phyloP scores from a whole-genome alignment of 2,113 vertebrate genomes.

The Microcebus ravelobensis region DNA sequence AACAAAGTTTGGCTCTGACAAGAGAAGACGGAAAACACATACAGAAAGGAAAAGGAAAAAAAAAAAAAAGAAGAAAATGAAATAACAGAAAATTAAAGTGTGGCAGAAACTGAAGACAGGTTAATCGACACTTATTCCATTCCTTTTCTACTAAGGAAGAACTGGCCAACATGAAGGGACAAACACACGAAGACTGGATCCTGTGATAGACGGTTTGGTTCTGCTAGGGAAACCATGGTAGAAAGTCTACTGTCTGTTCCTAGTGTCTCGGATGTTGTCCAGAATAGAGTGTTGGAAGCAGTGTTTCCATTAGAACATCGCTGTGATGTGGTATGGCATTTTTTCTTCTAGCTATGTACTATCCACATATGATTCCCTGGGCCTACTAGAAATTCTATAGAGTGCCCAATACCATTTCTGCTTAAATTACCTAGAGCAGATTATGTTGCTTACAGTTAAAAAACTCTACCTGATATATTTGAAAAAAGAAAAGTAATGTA shows the following conservation, averaged over 20 bases:
- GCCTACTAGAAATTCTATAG: background rate
- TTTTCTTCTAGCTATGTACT: background rate
- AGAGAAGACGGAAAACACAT: background rate
- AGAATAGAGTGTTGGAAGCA: background rate
- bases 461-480: background rate
- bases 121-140: background rate
- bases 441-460: background rate
- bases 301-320: background rate
- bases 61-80: background rate
- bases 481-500: background rate
- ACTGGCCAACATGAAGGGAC: no score
- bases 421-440: background rate
- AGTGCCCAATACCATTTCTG: background rate
- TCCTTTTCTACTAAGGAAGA: background rate
- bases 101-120: background rate
- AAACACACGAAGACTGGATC: background rate
- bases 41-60: background rate
- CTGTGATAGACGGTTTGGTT: background rate
- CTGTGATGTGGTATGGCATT: no score
- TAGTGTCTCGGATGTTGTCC: background rate
- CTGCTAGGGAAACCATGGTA: background rate
- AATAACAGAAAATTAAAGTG: background rate
- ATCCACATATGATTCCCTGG: background rate
- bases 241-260: background rate
- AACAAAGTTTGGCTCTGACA: background rate